phyloP scores from a whole-genome alignment of 1,140 invertebrate genomes.

The Trachymyrmex septentrionalis region DNA sequence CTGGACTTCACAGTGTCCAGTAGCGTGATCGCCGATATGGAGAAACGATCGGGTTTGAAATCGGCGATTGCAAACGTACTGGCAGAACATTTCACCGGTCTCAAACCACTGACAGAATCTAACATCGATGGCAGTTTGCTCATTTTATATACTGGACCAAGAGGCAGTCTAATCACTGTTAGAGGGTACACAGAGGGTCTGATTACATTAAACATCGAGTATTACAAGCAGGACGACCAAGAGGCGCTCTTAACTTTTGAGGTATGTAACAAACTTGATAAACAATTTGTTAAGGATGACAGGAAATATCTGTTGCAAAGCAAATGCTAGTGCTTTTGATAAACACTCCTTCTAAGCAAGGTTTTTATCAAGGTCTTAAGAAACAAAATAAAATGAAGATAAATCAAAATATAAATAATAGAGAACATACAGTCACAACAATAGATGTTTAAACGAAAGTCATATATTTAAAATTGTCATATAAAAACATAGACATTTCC shows the following conservation, averaged over 20 bases:
- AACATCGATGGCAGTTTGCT: conserved; percentile 90
- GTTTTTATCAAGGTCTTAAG: not conserved
- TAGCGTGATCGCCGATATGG: conserved; percentile 89
- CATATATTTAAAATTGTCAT: no score
- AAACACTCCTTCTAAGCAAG: not conserved
- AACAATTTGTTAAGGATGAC: not conserved
- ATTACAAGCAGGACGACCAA: conserved; percentile 91
- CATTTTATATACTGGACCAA: conserved; percentile 90
- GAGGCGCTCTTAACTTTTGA: conserved; percentile 91
- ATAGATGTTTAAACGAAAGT: no score
- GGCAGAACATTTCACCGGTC: conserved; percentile 89
- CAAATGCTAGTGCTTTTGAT: not conserved
- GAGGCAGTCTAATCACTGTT: conserved; percentile 90
- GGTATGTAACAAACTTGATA: conserved; percentile 86
- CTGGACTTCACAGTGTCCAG: conserved; percentile 93
- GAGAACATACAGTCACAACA: no score
- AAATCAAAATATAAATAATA: no score
- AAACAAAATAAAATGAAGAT: not conserved
- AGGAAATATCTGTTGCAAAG: conserved; percentile 4
- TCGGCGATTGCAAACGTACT: conserved; percentile 90
- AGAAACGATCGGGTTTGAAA: conserved; percentile 89
- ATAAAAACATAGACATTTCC: no score
- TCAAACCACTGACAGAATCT: conserved; percentile 89
- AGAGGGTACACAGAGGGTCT: conserved; percentile 91
- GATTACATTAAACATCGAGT: conserved; percentile 93